phyloP scores from a whole-genome alignment of 2,888 invertebrate species.

The Hydraecia micacea region DNA sequence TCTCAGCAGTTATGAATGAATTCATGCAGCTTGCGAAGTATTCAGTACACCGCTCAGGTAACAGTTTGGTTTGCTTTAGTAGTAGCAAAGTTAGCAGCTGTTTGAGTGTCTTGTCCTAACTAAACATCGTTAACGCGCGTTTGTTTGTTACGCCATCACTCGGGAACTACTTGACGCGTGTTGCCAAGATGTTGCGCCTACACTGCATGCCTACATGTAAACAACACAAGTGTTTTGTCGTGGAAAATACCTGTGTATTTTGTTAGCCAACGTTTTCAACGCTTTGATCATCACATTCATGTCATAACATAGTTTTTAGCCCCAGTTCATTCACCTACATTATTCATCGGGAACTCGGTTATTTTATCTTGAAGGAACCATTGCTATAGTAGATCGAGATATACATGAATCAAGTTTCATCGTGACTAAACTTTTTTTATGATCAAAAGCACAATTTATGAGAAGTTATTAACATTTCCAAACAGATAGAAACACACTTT shows the following conservation, averaged over 20 bases:
- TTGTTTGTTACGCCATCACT: slow-evolving; percentile 29
- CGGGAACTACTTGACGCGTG: slow-evolving; percentile 28
- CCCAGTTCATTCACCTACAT: slow-evolving; percentile 45
- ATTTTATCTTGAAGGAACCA: slow-evolving; percentile 7
- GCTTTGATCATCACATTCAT: slow-evolving; percentile 17
- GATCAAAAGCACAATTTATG: slow-evolving; percentile 5
- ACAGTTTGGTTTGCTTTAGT: not conserved
- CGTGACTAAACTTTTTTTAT: slow-evolving; percentile 23
- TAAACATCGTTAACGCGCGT: slow-evolving; percentile 28
- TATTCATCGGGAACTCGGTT: slow-evolving; percentile 10
- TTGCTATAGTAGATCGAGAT: slow-evolving; percentile 8
- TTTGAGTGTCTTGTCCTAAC: slow-evolving; percentile 14
- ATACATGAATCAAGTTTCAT: slow-evolving; percentile 21
- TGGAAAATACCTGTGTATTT: slow-evolving; percentile 31
- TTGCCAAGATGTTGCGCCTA: slow-evolving; percentile 41
- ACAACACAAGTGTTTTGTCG: slow-evolving; percentile 5
- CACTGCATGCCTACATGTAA: not conserved
- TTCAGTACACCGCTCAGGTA: not conserved
- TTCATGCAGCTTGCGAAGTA: slow-evolving; percentile 3
- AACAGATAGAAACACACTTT: slow-evolving; percentile 28
- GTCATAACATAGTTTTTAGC: slow-evolving; percentile 8
- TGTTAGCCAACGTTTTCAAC: slow-evolving; percentile 33
- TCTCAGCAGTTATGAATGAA: slow-evolving; percentile 30
- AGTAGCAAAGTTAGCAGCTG: slow-evolving; percentile 1
- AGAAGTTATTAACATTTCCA: slow-evolving; percentile 44